These are phyloP conservation scores for Thecophora atra DNA, from an alignment of 2,888 invertebrate species.

Conservation along the genomic window DNA sequence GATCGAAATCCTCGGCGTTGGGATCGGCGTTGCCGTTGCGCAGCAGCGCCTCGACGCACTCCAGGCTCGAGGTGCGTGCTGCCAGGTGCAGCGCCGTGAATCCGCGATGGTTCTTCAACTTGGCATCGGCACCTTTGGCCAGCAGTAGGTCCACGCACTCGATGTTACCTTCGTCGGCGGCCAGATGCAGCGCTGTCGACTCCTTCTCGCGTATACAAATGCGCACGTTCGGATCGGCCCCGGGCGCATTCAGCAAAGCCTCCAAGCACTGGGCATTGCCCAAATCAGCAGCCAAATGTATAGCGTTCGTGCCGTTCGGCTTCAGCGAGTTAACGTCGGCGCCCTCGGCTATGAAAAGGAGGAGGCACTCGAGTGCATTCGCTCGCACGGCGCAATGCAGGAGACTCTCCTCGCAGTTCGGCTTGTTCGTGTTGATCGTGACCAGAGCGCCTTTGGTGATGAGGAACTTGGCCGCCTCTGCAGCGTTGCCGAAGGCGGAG, in stretches of 20 bases:
- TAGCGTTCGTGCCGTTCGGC: conserved; percentile 79
- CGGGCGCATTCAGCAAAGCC: conserved; percentile 78
- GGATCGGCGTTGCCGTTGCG: conserved; percentile 80
- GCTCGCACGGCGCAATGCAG: conserved; percentile 87
- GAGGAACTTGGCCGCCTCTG: conserved; percentile 81
- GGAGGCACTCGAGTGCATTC: conserved; percentile 82
- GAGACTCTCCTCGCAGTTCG: conserved; percentile 79
- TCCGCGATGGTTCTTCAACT: conserved; percentile 78
- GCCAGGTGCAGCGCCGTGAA: conserved; percentile 89
- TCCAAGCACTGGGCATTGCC: conserved; percentile 80
- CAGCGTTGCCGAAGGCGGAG: conserved; percentile 88
- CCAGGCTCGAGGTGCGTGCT: conserved; percentile 79
- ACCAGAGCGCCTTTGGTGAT: conserved; percentile 78
- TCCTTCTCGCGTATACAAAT: conserved; percentile 78
- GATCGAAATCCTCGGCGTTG: conserved; percentile 82
- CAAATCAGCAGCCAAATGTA: conserved; percentile 83
- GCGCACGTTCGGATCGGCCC: conserved; percentile 75
- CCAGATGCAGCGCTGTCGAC: conserved; percentile 83
- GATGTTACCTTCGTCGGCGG: conserved; percentile 86
- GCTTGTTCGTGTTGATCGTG: conserved; percentile 73
- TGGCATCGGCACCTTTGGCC: conserved; percentile 79
- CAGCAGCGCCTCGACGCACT: conserved; percentile 81
- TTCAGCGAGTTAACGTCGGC: conserved; percentile 80
- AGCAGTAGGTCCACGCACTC: conserved; percentile 82
- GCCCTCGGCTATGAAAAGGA: conserved; percentile 78